phyloP scores from a whole-genome alignment of 1,140 invertebrate species.

The Leptinotarsa defecta region DNA sequence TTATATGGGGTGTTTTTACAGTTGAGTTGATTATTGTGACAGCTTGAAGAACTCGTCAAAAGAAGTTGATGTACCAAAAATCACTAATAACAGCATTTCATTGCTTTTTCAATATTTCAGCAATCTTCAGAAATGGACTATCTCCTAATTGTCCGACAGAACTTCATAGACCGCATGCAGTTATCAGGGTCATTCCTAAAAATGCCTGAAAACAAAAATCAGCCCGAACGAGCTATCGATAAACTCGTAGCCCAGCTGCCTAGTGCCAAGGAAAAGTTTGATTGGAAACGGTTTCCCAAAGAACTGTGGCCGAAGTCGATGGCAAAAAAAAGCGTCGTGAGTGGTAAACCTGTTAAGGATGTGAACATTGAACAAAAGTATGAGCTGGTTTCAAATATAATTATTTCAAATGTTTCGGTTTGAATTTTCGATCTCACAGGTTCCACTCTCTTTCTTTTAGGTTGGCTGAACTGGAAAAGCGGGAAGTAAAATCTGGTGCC shows the following conservation, averaged over 20 bases:
- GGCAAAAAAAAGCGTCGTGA: slow-evolving; percentile 38
- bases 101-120: slow-evolving; percentile 43
- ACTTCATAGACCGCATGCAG: slow-evolving; percentile 63
- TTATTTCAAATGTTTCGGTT: neutral
- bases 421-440: neutral
- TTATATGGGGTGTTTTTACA: too few species aligned
- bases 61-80: too few species aligned
- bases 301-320: slow-evolving; percentile 62
- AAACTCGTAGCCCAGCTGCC: slow-evolving; percentile 60
- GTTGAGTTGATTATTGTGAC: too few species aligned
- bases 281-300: slow-evolving; percentile 63
- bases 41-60: too few species aligned
- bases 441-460: slow-evolving; percentile 25
- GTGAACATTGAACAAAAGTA: slow-evolving; percentile 55
- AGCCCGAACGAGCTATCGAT: slow-evolving; percentile 70
- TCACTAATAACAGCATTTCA: too few species aligned
- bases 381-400: neutral
- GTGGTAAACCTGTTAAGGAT: slow-evolving; percentile 41
- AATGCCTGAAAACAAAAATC: slow-evolving; percentile 52
- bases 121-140: slow-evolving; percentile 59
- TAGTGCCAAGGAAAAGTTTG: slow-evolving; percentile 58
- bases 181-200: slow-evolving; percentile 61
- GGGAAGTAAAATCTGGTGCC: slow-evolving; percentile 62
- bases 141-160: slow-evolving; percentile 64
- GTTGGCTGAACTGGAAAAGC: slow-evolving; percentile 62